Percentiles rank a stretch among this genome's conserved stretches.
phyloP scores from a whole-genome alignment of 2,888 invertebrate genomes.

The Lottia gigantea region DNA sequence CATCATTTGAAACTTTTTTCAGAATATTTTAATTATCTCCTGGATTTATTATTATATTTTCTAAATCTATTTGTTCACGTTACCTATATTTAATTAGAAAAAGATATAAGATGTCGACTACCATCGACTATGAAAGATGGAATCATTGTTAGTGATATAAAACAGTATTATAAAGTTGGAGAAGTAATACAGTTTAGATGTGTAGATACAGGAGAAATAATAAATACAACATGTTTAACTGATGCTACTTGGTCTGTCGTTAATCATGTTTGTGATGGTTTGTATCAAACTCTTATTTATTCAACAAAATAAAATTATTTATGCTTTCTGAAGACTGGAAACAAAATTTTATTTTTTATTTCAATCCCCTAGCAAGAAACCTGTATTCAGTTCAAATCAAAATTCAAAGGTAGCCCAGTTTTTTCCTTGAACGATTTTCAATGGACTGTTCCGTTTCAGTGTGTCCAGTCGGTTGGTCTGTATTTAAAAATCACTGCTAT shows the following conservation, averaged over 20 bases:
- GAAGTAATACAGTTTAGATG: not conserved
- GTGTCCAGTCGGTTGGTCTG: not conserved
- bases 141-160: not conserved
- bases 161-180: not conserved
- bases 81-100: not conserved
- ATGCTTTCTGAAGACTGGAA: too few species aligned
- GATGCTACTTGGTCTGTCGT: not conserved
- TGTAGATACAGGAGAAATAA: not conserved
- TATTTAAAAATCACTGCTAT: not conserved
- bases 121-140: not conserved
- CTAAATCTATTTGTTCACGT: too few species aligned
- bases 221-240: not conserved
- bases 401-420: too few species aligned
- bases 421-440: too few species aligned
- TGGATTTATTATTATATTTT: too few species aligned
- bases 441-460: not conserved
- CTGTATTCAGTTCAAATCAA: too few species aligned
- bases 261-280: not conserved
- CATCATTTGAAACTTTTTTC: too few species aligned
- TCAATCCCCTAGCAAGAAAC: too few species aligned
- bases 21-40: too few species aligned
- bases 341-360: too few species aligned
- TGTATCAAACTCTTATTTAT: not conserved
- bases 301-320: too few species aligned
- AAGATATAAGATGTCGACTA: not conserved